Percentiles rank a stretch among this genome's conserved stretches.
These are phyloP conservation scores for Physocephala rufipes DNA, from an alignment of 2,888 invertebrate species.

Conservation along the genomic window DNA sequence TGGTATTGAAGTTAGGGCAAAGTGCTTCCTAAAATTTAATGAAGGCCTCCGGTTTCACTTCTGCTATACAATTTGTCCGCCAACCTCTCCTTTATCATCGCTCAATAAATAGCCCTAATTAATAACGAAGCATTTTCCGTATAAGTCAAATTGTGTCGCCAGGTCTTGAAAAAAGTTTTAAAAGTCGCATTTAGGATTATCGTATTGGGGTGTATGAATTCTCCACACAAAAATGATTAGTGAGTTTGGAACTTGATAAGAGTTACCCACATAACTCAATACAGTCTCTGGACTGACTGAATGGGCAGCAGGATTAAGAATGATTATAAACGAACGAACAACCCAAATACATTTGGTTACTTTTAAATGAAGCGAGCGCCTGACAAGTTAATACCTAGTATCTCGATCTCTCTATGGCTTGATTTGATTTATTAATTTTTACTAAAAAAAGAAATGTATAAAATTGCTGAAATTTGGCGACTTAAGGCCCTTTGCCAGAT, in stretches of 20 bases:
- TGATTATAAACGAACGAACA: not conserved
- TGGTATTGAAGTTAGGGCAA: not conserved
- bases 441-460: too few relatives aligned
- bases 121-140: constrained; percentile 65
- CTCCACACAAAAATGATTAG: not conserved
- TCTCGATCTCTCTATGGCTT: too few relatives aligned
- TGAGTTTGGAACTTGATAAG: not conserved
- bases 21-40: constrained; percentile 58
- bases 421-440: too few relatives aligned
- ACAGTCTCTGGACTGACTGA: not conserved
- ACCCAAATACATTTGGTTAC: too few relatives aligned
- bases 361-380: too few relatives aligned
- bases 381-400: too few relatives aligned
- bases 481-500: too few relatives aligned
- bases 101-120: constrained; percentile 62
- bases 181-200: not conserved
- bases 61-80: not conserved
- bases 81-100: constrained; percentile 14
- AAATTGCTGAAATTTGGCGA: too few relatives aligned
- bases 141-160: constrained; percentile 48
- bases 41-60: constrained; percentile 55
- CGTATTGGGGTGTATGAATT: too few relatives aligned
- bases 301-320: constrained; percentile 1
- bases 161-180: constrained; percentile 14
- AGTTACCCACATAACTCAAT: not conserved